Base-by-base conservation (phyloP, 2,888 invertebrate genomes). In the Ernsta delagoae region DNA sequence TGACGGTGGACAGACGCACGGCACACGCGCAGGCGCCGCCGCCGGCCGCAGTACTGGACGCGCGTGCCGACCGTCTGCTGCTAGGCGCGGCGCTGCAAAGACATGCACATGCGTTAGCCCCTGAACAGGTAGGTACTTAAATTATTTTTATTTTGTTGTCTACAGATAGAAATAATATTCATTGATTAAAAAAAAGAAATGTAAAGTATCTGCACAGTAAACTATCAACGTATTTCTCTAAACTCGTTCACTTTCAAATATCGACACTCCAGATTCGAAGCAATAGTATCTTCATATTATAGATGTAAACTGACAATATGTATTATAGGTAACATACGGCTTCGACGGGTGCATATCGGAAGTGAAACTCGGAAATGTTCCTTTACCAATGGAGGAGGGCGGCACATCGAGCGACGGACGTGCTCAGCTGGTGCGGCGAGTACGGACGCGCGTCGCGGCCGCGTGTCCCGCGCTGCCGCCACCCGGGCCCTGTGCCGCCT, bases 291-390 rank as follows among this genome's bases (percentile, higher is more conserved):
- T 24, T 24, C 3, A 24, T 3, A 1, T 24, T 3, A 24, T 24
- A 24, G 24, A 24, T 24, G 24, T 1, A 24, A 24, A 24, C 24
- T 1, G 24, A 24, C 24, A 24, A 24, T 24, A 1, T 24, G 24
- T 24, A 24, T 54, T 24, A 8, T 96, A 97, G 87, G 95, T 98
- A 61, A 96, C 96, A 59, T 94, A 96, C 72, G 98, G 99, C 0
- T 98, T 98, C 85, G 94, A 97, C 69, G 99, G 99, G 1, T 99
- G 99, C 84, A 96, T 99, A 94, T 96, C 98, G 71, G 97, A 98
- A 79, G 95, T 98, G 41, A 94, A 95, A 70, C 95, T 99, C 62
- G 96, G 97, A 67, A 95, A 96, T 70, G 95, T 95, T 6, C 91
- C 95, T 0, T 94, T 98, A 64, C 98, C 98, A 0, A 87, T 97